Conservation (phyloP, 2,113 vertebrate genomes). For the Alaudala cheleensis region DNA sequence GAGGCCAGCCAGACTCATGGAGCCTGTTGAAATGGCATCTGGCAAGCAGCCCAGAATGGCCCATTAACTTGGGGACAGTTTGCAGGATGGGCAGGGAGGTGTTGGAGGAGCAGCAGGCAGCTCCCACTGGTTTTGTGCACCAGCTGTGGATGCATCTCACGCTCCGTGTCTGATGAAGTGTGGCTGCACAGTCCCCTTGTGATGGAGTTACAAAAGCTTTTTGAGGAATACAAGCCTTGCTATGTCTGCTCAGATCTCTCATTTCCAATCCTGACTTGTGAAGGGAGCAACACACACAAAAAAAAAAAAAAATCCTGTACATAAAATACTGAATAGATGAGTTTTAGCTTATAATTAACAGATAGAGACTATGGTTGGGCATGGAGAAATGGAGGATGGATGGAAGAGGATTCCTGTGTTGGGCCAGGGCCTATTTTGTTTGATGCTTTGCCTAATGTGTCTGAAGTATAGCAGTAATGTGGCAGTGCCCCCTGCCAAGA, state of each 20-base stretch:
- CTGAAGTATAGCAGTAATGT: constrained; percentile 11
- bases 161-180: background rate
- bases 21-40: background rate
- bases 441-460: constrained; percentile 20
- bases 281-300: background rate
- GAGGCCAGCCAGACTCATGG: background rate
- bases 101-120: background rate
- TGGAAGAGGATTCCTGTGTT: background rate
- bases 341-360: background rate
- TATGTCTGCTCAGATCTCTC: background rate
- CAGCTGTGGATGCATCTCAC: background rate
- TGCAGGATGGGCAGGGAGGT: background rate
- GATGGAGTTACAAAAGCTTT: background rate
- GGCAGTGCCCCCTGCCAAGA: constrained; percentile 52
- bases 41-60: background rate
- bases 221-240: background rate
- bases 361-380: background rate
- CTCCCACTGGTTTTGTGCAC: background rate
- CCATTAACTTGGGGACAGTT: background rate
- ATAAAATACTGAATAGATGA: background rate
- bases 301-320: background rate
- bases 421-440: background rate
- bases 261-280: background rate
- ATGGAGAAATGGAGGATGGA: background rate
- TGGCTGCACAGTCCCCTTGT: background rate